Evolutionary conservation across 2,797 vertebrate genomes (phyloP), one percentile per base, ranked within the genome.

Genomic region (Hylomyscus alleni): DNA sequence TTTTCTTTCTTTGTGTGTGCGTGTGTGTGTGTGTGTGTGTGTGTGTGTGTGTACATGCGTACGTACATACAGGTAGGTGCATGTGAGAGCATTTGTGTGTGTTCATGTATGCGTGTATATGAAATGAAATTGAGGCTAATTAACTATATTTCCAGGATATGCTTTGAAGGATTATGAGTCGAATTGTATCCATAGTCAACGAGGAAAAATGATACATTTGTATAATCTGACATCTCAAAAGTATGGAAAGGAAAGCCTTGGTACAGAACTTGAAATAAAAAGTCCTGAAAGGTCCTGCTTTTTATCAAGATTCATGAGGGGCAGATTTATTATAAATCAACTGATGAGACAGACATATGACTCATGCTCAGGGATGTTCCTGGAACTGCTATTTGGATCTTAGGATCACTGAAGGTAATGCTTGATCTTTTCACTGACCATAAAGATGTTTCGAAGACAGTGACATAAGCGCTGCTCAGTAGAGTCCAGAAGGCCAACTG

Each of bases 371-470:
- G 84, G 75, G 95, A 96, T 86, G 80, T 97, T 98, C 78, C 98
- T 97, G 98, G 97, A 98, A 98, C 37, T 96, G 84, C 95, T 93
- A 24, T 98, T 97, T 97, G 95, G 87, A 82, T 85, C 44, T 97
- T 97, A 95, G 93, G 95, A 95, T 97, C 96, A 97, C 37, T 93
- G 95, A 78, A 97, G 80, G 93, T 97, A 95, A 96, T 89, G 89
- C 91, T 94, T 97, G 96, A 96, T 97, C 94, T 96, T 95, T 97
- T 96, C 84, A 86, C 91, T 95, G 87, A 94, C 95, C 91, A 93
- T 94, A 98, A 97, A 96, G 94, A 96, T 90, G 87, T 95, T 97
- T 97, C 29, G 77, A 76, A 94, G 93, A 89, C 94, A 90, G 83
- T 95, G 95, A 96, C 93, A 95, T 94, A 96, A 96, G 91, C 65